Base-by-base conservation (phyloP, 1,140 invertebrate species). In the Atta colombica region DNA sequence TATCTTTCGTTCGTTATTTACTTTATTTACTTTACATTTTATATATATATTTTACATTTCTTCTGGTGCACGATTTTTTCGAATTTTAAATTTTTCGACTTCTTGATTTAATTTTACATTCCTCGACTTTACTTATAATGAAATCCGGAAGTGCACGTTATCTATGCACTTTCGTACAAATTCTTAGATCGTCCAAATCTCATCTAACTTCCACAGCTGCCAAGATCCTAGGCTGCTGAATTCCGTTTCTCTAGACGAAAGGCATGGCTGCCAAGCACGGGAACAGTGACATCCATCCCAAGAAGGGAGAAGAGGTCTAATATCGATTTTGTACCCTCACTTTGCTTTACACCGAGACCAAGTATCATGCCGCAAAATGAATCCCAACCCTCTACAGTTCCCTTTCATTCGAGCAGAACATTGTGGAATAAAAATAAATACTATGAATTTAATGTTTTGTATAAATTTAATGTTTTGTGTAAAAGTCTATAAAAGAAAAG, bases 321-420 rank as follows among this genome's bases (percentile, higher is more conserved):
- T 92, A 94, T 94, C 93, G 93, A 94, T 93, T 92, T 92, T 87
- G 85, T 77, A 93, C 85, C 85, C 91, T 87, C 86, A 85, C 88
- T 87, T 89, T 86, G 58, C 58, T 51, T 71, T 82, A 78, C 78
- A 65, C 58, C 69, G 49, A 58, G 74, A 51, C 77, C 51, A 25
- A 87, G 60, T 49, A 68, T 69, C 61, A n/a, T 69, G 85, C 77
- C 85, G 51, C 61, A 68, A 63, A 80, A 68, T 81, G 51, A 55
- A 84, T 86, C 53, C 84, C 65, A 55, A 60, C 75, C 75, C 63
- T 85, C 82, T 68, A 35, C 31, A 53, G 21, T 21, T 80, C 65
- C 18, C 65, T 58, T 65, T 80, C 63, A 18, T 25, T 81, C 39
- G 61, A 31, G 14, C 58, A 25, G n/a, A 51, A 77, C 28, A 25